A percentile compares a stretch with the other conserved stretches of the same genome.
phyloP scores from a whole-genome alignment of 2,113 vertebrate genomes.

The Girardinichthys multiradiatus region DNA sequence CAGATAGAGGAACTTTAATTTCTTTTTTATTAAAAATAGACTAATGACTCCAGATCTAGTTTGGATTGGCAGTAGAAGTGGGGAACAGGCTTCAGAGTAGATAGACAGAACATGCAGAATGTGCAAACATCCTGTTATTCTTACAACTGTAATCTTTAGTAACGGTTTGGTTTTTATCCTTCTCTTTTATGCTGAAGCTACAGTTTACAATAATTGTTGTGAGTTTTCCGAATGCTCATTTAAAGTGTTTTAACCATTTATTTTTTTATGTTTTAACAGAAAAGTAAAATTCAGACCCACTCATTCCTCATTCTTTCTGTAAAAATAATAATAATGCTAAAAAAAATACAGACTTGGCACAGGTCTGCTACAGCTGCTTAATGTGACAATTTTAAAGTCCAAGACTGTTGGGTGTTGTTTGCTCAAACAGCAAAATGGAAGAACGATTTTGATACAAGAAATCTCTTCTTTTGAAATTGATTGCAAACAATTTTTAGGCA shows the following conservation, averaged over 20 bases:
- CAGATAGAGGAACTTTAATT: constrained; percentile 3
- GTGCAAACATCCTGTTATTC: not conserved
- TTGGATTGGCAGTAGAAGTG: not conserved
- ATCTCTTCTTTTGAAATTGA: not conserved
- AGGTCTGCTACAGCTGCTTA: no score
- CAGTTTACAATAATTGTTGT: not conserved
- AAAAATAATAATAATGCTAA: no score
- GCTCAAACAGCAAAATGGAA: not conserved
- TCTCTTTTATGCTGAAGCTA: not conserved
- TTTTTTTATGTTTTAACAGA: no score
- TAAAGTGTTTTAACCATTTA: no score
- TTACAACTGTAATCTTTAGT: not conserved
- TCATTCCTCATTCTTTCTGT: no score
- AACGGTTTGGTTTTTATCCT: not conserved
- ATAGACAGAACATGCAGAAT: not conserved
- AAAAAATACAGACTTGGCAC: no score
- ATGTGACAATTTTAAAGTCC: not conserved
- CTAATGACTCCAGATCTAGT: constrained; percentile 17
- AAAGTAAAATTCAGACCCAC: no score
- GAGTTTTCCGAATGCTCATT: no score
- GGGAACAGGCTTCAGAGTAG: not conserved
- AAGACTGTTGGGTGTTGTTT: not conserved
- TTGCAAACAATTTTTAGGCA: not conserved
- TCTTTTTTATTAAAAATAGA: constrained; percentile 49
- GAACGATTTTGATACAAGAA: not conserved